phyloP scores from a whole-genome alignment of 2,888 invertebrate genomes.

The Acleris emargana region DNA sequence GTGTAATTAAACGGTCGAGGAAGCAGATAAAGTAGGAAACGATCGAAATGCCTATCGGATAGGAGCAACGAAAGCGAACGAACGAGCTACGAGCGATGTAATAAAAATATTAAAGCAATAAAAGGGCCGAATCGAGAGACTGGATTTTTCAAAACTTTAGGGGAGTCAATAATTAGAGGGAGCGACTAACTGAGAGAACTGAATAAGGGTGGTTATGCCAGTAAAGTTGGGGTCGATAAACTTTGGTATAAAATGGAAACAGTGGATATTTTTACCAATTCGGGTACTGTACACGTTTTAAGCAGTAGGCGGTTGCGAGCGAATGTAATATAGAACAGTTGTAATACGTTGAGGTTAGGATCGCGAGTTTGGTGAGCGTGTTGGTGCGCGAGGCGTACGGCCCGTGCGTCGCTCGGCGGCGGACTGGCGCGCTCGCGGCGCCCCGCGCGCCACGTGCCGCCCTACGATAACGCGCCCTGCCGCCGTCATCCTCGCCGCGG shows the following conservation, averaged over 20 bases:
- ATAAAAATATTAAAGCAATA: constrained; percentile 72
- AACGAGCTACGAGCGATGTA: constrained; percentile 52
- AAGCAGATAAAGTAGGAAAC: constrained; percentile 57
- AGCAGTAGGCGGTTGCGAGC: constrained; percentile 15
- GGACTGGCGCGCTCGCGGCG: constrained; percentile 69
- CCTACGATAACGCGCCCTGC: constrained; percentile 63
- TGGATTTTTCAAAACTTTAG: constrained; percentile 74
- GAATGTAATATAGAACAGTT: constrained; percentile 43
- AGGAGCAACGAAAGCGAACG: constrained; percentile 43
- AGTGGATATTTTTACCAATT: constrained; percentile 10
- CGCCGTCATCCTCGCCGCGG: constrained; percentile 41
- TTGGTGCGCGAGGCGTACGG: constrained; percentile 71
- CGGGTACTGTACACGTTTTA: background rate
- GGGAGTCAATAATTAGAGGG: constrained; percentile 82
- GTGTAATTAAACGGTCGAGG: constrained; percentile 56
- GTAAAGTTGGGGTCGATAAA: constrained; percentile 76
- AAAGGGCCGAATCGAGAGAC: constrained; percentile 66
- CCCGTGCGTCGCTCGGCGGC: constrained; percentile 72
- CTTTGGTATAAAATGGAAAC: constrained; percentile 51
- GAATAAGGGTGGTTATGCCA: constrained; percentile 79
- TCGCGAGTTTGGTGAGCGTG: constrained; percentile 70
- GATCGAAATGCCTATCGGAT: constrained; percentile 47
- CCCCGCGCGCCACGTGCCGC: constrained; percentile 56
- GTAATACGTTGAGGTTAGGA: constrained; percentile 77
- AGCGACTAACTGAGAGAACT: constrained; percentile 72